A percentile compares a stretch with the other conserved stretches of the same genome.
phyloP scores from a whole-genome alignment of 2,888 invertebrate genomes.

The Chloroclysta siterata region DNA sequence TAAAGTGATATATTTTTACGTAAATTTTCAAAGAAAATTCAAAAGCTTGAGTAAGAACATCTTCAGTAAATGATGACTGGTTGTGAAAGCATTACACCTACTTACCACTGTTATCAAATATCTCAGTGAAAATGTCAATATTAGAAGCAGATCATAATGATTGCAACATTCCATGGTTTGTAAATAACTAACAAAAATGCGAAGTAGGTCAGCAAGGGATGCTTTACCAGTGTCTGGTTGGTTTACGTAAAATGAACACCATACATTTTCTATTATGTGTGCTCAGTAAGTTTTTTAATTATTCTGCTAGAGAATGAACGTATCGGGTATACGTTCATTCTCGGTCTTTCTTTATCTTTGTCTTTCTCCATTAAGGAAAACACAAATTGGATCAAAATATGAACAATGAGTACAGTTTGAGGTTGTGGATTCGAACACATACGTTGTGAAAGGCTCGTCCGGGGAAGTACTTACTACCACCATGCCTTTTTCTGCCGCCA shows the following conservation, averaged over 20 bases:
- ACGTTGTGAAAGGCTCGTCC: no score
- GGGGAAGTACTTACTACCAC: no score
- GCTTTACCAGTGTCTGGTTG: constrained; percentile 11
- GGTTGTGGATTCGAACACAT: no score
- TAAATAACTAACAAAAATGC: constrained; percentile 31
- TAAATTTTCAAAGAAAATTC: no score
- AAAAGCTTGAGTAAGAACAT: not conserved
- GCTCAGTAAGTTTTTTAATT: constrained; percentile 13
- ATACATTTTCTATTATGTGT: constrained; percentile 4
- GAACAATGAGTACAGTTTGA: no score
- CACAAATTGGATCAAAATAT: no score
- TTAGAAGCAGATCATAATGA: constrained; percentile 5
- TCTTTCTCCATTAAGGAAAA: no score
- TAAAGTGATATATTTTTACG: no score
- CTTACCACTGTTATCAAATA: constrained; percentile 13
- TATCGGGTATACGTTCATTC: no score
- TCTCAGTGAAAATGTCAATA: constrained; percentile 21
- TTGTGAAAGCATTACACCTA: not conserved
- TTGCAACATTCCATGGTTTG: constrained; percentile 8
- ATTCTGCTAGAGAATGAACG: no score
- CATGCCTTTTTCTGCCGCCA: no score
- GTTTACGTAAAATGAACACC: constrained; percentile 23
- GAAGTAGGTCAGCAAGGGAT: not conserved
- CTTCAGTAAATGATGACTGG: not conserved
- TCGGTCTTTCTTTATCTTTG: no score